Evolutionary conservation across 2,113 vertebrate species (phyloP), one percentile per base, ranked within the genome.

Genomic region (Artemisiospiza belli): DNA sequence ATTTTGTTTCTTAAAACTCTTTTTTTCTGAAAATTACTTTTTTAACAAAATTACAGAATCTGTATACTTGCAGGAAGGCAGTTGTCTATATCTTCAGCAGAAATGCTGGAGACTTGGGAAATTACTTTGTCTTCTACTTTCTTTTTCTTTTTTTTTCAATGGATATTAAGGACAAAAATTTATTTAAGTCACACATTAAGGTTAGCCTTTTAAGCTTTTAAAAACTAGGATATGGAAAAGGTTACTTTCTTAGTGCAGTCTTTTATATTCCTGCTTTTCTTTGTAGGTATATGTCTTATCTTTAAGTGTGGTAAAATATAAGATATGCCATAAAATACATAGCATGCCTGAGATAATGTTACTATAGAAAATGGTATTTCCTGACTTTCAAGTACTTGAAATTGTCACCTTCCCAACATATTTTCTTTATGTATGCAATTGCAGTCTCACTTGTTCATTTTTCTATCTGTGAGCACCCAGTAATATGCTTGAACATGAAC

Each of bases 291-390:
- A 41, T 58, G 31, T 80, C 85, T 86, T 89, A 67, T 55, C 6
- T 92, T 66, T 89, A 86, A 83, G 22, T 67, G 47, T 62, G 46
- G 46, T 70, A 89, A 95, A 86, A 87, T 77, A 73, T n/a, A 82
- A 91, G 24, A 7, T 43, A 43, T 52, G 43, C 25, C 59, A 90
- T 94, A 97, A 95, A 93, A 83, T 78, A 78, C 17, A 70, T 33
- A 77, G 35, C 43, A 67, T n/a, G 46, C 10, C 33, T 95, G 83
- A 83, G 57, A 93, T 83, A 94, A 94, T 70, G 43, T 92, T 93
- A 86, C 92, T 77, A 49, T 43, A 83, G 91, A 52, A 96, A 93
- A 89, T 39, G 21, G 17, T 67, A 77, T 77, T 94, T 95, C 74
- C 87, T 91, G 87, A 76, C 47, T 79, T 73, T 49, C 37, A 62